Conservation (phyloP, 1,140 invertebrate species). For the Ostrea edulis region DNA sequence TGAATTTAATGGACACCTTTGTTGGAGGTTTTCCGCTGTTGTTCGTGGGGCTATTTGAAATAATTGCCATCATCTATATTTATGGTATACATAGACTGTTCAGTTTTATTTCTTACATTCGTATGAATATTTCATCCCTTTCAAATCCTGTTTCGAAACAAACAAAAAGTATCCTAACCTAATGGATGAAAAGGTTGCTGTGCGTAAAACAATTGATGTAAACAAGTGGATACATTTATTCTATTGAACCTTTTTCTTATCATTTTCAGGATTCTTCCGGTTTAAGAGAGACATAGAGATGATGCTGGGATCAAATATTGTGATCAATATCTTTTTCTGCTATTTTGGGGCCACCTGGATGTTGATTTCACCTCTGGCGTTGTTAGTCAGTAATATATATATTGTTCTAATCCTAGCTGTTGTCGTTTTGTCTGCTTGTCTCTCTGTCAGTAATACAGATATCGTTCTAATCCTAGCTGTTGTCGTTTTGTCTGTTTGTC, state of each 20-base stretch:
- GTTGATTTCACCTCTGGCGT: constrained; percentile 42
- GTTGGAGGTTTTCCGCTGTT: constrained; percentile 91
- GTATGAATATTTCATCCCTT: neutral
- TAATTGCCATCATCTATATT: constrained; percentile 88
- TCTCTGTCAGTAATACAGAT: neutral
- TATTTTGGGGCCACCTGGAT: constrained; percentile 49
- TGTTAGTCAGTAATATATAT: constrained; percentile 27
- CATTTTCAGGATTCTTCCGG: constrained; percentile 36
- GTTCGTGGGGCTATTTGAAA: constrained; percentile 86
- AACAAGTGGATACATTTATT: no score
- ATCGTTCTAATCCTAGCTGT: no score
- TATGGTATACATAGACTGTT: constrained; percentile 79
- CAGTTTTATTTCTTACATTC: neutral
- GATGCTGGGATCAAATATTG: constrained; percentile 52
- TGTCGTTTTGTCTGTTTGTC: no score
- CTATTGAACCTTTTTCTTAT: no score
- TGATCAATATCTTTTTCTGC: constrained; percentile 34
- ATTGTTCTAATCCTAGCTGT: no score
- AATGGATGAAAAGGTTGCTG: no score
- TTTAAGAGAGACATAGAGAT: constrained; percentile 53
- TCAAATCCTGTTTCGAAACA: no score
- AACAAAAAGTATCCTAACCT: no score
- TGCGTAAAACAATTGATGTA: no score
- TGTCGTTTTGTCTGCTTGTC: no score
- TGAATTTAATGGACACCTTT: constrained; percentile 91